Conservation (phyloP, 2,113 vertebrate species). For the Phylloscopus trochilus region DNA sequence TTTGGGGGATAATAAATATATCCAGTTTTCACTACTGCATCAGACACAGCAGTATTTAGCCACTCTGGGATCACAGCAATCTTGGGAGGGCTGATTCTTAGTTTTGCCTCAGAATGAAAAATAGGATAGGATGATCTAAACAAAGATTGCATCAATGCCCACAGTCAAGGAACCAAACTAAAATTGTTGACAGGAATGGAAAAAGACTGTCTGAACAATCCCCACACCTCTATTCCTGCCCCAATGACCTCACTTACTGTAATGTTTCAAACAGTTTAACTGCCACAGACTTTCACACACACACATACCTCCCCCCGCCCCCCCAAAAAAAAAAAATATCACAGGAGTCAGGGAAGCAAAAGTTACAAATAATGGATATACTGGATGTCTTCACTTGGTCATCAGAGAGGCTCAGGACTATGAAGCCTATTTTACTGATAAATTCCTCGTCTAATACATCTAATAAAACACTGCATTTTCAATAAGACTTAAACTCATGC, state of each 20-base stretch:
- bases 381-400: background rate
- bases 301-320: accelerated
- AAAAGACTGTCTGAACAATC: background rate
- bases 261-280: background rate
- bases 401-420: background rate
- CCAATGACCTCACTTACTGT: background rate
- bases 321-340: background rate
- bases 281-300: background rate
- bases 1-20: background rate
- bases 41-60: background rate
- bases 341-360: background rate
- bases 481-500: background rate
- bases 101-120: background rate
- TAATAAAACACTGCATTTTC: background rate
- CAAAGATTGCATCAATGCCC: background rate
- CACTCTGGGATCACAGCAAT: background rate
- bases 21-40: background rate
- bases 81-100: background rate
- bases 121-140: background rate
- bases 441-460: background rate
- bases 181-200: background rate
- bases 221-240: background rate
- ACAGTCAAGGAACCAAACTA: background rate
- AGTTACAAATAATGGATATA: background rate
- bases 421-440: background rate